Percentiles rank a stretch among this genome's conserved stretches.
These are phyloP conservation scores for Meteorus colon DNA, from an alignment of 2,888 invertebrate genomes.

Conservation along the genomic window DNA sequence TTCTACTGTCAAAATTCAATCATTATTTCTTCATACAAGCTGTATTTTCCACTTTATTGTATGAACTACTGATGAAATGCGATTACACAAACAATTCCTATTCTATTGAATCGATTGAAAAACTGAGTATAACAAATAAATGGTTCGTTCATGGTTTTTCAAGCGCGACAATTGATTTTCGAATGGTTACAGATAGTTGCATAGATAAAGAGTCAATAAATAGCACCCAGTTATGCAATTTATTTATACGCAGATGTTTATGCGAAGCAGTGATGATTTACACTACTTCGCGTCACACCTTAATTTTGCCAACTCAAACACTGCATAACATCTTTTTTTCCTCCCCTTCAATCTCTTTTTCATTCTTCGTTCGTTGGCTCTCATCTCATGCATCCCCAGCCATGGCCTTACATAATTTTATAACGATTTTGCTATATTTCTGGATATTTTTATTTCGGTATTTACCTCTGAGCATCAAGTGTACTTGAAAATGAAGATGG, in stretches of 20 bases:
- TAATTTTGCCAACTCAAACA: constrained; percentile 1
- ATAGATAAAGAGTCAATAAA: background rate
- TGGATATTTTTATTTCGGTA: too few species aligned
- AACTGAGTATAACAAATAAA: background rate
- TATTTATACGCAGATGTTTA: background rate
- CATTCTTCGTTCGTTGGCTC: background rate
- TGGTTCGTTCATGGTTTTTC: background rate
- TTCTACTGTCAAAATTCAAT: too few species aligned
- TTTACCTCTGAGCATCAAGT: background rate
- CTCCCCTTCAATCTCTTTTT: background rate
- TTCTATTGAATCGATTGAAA: background rate
- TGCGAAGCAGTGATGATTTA: background rate
- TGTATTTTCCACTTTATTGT: background rate
- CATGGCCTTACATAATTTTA: constrained; percentile 4
- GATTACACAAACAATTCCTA: background rate
- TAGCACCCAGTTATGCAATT: background rate
- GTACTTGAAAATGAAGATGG: constrained; percentile 7
- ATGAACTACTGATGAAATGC: too few species aligned
- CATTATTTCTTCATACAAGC: background rate
- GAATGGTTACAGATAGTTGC: background rate
- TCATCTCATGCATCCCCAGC: background rate
- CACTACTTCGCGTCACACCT: background rate
- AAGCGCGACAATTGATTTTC: constrained; percentile 10
- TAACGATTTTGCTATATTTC: background rate
- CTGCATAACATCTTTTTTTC: background rate